Conservation (phyloP, 2,888 invertebrate genomes). For the Polydrusus pterygomalis region DNA sequence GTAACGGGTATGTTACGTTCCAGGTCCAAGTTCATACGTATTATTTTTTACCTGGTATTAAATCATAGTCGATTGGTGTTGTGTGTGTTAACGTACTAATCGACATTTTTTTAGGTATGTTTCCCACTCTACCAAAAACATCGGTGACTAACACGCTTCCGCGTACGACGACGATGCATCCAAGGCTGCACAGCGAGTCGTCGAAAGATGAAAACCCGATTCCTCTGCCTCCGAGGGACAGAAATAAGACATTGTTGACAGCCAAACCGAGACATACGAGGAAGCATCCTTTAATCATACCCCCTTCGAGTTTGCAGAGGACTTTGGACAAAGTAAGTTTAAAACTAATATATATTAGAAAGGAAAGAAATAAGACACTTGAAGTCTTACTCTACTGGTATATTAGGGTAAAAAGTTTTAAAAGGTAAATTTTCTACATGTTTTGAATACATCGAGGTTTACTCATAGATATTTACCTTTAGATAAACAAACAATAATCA, state of each 20-base stretch:
- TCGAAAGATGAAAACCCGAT: conserved; percentile 77
- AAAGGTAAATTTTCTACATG: too few relatives aligned
- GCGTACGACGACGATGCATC: conserved; percentile 53
- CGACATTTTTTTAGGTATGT: conserved; percentile 37
- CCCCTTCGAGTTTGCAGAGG: conserved; percentile 77
- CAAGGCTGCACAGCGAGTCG: conserved; percentile 24
- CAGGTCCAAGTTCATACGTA: too few relatives aligned
- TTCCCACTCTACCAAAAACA: conserved; percentile 60
- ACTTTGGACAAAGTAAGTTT: conserved; percentile 75
- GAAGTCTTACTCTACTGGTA: too few relatives aligned
- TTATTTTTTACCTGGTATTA: too few relatives aligned
- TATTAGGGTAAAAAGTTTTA: too few relatives aligned
- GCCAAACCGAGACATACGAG: conserved; percentile 84
- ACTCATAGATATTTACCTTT: too few relatives aligned
- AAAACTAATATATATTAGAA: not conserved
- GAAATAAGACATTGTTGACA: conserved; percentile 78
- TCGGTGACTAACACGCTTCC: conserved; percentile 48
- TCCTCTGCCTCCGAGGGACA: conserved; percentile 86
- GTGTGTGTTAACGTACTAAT: not conserved
- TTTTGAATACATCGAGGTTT: too few relatives aligned
- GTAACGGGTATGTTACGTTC: too few relatives aligned
- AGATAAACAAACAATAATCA: too few relatives aligned
- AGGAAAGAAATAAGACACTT: too few relatives aligned
- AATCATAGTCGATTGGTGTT: too few relatives aligned
- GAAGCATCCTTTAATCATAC: conserved; percentile 88